phyloP scores from a whole-genome alignment of 2,113 vertebrate species.

The Gambusia affinis region DNA sequence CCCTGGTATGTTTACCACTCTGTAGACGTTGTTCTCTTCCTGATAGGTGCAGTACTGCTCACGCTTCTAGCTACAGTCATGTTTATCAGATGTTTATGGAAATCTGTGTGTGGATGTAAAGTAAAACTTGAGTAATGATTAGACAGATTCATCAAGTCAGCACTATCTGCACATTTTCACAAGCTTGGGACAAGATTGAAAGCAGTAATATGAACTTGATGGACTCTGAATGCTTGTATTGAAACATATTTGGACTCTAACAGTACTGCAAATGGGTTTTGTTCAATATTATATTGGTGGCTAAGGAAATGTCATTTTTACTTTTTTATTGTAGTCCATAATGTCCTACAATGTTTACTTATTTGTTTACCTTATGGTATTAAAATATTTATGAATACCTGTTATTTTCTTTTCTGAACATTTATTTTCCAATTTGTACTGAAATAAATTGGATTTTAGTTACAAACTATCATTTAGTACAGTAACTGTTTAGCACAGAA shows the following conservation, averaged over 20 bases:
- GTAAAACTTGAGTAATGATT: constrained; percentile 27
- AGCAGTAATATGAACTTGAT: background rate
- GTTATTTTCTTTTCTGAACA: too few species aligned
- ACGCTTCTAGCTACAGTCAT: background rate
- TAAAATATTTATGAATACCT: background rate
- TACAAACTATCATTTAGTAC: background rate
- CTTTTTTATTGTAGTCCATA: background rate
- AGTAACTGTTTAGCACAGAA: background rate
- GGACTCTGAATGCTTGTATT: background rate
- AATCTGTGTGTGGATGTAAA: constrained; percentile 34
- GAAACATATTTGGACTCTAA: background rate
- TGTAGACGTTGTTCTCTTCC: constrained; percentile 66
- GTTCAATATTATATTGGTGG: background rate
- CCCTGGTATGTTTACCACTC: constrained; percentile 77
- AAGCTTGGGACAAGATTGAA: too few species aligned
- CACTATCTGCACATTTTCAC: background rate
- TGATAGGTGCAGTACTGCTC: constrained; percentile 34
- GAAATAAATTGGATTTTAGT: too few species aligned
- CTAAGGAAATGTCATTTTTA: background rate
- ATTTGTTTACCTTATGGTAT: background rate
- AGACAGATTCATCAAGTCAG: background rate
- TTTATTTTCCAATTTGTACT: background rate
- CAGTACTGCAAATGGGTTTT: background rate
- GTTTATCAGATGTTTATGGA: constrained; percentile 38
- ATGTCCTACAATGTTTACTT: background rate